Evolutionary conservation across 2,113 vertebrate species (phyloP).

Genomic region (Fregata magnificens): DNA sequence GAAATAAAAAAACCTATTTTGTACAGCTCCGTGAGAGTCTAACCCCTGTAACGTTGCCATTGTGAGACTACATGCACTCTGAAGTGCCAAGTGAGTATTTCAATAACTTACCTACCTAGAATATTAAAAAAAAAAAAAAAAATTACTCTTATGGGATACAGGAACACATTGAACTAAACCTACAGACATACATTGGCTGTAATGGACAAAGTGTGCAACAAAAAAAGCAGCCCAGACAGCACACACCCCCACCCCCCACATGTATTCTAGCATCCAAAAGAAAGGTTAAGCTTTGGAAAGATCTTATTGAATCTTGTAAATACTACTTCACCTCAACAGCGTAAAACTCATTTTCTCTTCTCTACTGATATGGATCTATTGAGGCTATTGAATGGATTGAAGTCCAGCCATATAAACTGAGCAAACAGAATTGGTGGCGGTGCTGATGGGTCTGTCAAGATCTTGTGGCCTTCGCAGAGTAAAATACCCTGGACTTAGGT

Average conservation of each 20-base stretch:
- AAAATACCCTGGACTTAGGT: neutral
- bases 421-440: neutral
- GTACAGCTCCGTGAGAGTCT: neutral
- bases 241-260: neutral
- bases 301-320: conserved; percentile 1
- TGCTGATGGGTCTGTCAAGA: neutral
- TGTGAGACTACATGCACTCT: neutral
- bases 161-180: neutral
- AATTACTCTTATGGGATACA: neutral
- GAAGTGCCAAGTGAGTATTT: neutral
- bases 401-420: neutral
- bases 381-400: neutral
- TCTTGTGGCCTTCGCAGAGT: neutral
- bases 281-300: neutral
- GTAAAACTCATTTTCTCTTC: conserved; percentile 18
- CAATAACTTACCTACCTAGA: neutral
- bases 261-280: neutral
- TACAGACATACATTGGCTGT: neutral
- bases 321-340: neutral
- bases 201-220: neutral
- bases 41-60: neutral
- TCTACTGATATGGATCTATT: neutral
- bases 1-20: neutral
- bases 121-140: neutral
- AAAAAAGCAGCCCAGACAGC: neutral